Base-by-base conservation (phyloP, 2,797 vertebrate species). In the Luscinia luscinia region DNA sequence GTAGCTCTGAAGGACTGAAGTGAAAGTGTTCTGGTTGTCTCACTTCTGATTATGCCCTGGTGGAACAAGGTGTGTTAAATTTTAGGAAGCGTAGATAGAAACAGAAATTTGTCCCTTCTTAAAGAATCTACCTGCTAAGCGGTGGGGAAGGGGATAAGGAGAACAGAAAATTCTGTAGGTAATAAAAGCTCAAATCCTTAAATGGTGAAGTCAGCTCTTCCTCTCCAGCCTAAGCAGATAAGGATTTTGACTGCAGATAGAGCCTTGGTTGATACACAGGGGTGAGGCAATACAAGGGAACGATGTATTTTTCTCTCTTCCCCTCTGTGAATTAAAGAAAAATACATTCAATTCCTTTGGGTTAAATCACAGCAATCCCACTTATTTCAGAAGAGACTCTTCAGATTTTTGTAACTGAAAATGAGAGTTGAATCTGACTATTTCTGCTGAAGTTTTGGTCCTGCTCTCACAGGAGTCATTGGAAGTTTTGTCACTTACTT, bases 201-300 rank as follows among this genome's bases (percentile, higher is more conserved):
- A 87, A 87, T 41, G 84, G 52, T 93, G 85, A 90, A 91, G 94
- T 94, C 92, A 95, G 96, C 95, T 94, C n/a, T 92, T 95, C 80
- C 70, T 90, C 70, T 94, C 52, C 67, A 84, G 67, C 58, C 81
- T 95, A 95, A 95, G 94, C 78, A 96, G 94, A 94, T 96, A 84
- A 96, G 76, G 90, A 94, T 90, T 94, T 78, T 87, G 87, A 85
- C 87, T 94, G 68, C 85, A 84, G 90, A 57, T 13, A 63, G 57
- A 54, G 46, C 51, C 87, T 72, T 73, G 45, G 36, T 38, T 75
- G 70, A 52, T 54, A 61, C 1, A 8, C 28, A 59, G 40, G 24
- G 13, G 12, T 54, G 73, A 92, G 67, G 51, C 72, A 85, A 32
- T 18, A 5, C 8, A 51, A 52, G n/a, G 30, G 43, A 79, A 72